Base-by-base conservation (phyloP, 2,113 vertebrate species). In the Neopipo cinnamomea region DNA sequence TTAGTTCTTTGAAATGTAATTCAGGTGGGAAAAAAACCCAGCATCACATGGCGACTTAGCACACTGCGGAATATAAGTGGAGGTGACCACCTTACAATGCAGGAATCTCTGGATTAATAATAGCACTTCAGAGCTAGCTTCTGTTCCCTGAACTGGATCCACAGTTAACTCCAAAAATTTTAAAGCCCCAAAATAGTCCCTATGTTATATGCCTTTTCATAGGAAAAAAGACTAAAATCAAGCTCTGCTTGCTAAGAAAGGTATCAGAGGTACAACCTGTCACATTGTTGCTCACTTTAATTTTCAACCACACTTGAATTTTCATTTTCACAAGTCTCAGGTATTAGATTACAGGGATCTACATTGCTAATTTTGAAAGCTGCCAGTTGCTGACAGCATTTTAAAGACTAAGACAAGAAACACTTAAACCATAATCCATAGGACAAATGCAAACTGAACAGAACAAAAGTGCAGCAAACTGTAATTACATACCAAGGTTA, bases 311-410 rank as follows among this genome's bases (percentile, higher is more conserved):
- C 21, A 39, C 21, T 70, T 14, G 4, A 75, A 49, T 72, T 73
- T 65, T 79, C 53, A 71, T 85, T 80, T 90, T 67, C 8, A 1
- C 59, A 71, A 33, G 35, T 65, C 74, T 94, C 61, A 23, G 31
- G 61, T 86, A 88, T 77, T 71, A 52, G 47, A 78, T 71, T 76
- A 79, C 6, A 56, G 20, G 75, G 33, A 90, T 84, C 50, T 84
- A 70, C 55, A 90, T 6, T 65, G 72, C 72, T 93, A 44, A 94
- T 90, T 93, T 56, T 85, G 52, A 83, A 91, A 96, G 68, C 82
- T 92, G 82, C 39, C 82, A 77, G 55, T 47, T 59, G 33, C 59
- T 94, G 82, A 33, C 79, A 94, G 82, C 66, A 88, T 85, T 91
- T 89, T 74, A 70, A 91, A 85, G 58, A 70, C 28, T 77, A 58